Evolutionary conservation across 2,888 invertebrate species (phyloP).

Genomic region (Mechanitis mazaeus): DNA sequence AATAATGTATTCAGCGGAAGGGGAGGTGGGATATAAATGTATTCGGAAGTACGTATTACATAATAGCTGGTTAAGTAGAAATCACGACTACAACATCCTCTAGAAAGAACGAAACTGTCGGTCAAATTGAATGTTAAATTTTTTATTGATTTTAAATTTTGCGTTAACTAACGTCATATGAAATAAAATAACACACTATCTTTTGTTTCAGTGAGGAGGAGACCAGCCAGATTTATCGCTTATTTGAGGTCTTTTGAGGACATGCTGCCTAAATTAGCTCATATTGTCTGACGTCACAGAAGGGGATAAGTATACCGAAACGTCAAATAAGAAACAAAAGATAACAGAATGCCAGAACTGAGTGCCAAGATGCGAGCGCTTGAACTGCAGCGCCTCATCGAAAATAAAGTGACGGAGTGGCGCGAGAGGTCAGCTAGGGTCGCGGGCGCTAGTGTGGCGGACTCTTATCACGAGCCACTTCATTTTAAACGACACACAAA

Average conservation of each 20-base stretch:
- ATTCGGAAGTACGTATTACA: conserved; percentile 50
- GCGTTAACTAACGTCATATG: background rate
- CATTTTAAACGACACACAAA: conserved; percentile 71
- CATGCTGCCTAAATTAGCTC: background rate
- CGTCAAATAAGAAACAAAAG: conserved; percentile 27
- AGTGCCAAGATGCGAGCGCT: conserved; percentile 71
- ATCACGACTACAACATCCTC: conserved; percentile 41
- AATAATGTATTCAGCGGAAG: conserved; percentile 10
- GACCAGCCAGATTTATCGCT: conserved; percentile 17
- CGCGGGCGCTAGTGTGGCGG: conserved; percentile 59
- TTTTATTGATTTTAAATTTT: conserved; percentile 1
- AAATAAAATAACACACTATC: background rate
- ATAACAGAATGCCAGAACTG: conserved; percentile 64
- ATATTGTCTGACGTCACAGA: conserved; percentile 22
- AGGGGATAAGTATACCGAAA: conserved; percentile 24
- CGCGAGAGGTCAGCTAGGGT: conserved; percentile 73
- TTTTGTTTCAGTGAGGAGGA: conserved; percentile 22
- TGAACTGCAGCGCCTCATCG: conserved; percentile 69
- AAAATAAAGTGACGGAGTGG: conserved; percentile 74
- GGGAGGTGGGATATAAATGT: conserved; percentile 34
- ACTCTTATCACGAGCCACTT: conserved; percentile 73
- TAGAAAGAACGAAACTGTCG: conserved; percentile 18
- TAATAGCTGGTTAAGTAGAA: conserved; percentile 44
- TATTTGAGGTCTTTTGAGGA: conserved; percentile 10
- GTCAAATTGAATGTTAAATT: conserved; percentile 8